A percentile compares a stretch with the other conserved stretches of the same genome.
Conservation (phyloP, 2,113 vertebrate genomes). For the Lutjanus erythropterus region DNA sequence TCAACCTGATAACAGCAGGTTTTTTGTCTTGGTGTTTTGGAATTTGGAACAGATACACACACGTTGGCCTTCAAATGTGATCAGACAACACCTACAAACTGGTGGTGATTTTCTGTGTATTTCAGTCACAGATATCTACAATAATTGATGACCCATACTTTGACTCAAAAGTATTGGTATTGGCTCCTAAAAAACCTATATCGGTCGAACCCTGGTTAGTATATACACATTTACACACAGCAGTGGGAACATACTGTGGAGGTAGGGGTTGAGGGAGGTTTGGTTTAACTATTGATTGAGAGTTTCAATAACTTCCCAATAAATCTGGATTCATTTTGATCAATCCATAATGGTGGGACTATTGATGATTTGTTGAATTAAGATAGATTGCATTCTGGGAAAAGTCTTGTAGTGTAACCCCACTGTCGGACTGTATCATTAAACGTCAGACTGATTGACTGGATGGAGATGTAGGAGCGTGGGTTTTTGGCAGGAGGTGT, state of each 20-base stretch:
- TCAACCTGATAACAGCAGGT: no score
- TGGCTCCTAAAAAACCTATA: background rate
- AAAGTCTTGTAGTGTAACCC: conserved; percentile 37
- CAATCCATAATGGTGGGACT: background rate
- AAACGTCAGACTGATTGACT: conserved; percentile 18
- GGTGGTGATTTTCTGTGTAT: background rate
- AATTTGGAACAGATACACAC: no score
- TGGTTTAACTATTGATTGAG: conserved; percentile 44
- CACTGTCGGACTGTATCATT: conserved; percentile 15
- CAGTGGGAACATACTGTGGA: conserved; percentile 27
- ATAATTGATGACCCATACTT: background rate
- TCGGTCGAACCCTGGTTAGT: conserved; percentile 9
- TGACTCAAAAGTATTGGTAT: background rate
- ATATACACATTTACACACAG: conserved; percentile 43
- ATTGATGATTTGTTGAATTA: background rate
- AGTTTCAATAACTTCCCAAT: background rate
- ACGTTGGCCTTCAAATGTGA: no score
- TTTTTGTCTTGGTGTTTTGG: no score
- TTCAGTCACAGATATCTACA: conserved; percentile 36
- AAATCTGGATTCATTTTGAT: conserved; percentile 11
- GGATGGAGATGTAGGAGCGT: background rate
- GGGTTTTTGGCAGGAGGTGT: conserved; percentile 27
- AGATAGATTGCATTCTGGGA: conserved; percentile 26
- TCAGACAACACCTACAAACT: no score
- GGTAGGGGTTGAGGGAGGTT: conserved; percentile 44